phyloP scores from a whole-genome alignment of 2,888 invertebrate species.

The Megastigmus dorsalis region DNA sequence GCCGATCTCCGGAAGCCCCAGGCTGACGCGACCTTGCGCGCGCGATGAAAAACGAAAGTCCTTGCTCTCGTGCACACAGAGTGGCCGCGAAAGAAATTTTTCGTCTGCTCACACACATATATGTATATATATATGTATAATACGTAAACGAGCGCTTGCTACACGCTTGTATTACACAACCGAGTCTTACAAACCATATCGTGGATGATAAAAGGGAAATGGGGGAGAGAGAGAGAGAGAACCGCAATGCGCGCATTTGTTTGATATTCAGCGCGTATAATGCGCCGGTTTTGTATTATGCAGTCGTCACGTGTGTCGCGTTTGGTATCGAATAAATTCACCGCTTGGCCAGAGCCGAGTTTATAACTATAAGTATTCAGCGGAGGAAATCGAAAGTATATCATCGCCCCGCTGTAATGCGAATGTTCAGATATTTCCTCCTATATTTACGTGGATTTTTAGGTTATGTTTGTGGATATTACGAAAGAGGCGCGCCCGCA shows the following conservation, averaged over 20 bases:
- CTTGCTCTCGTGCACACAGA: conserved; percentile 47
- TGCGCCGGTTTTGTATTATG: not conserved
- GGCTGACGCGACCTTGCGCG: conserved; percentile 56
- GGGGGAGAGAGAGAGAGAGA: no score
- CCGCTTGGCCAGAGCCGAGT: not conserved
- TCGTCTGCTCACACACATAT: conserved; percentile 47
- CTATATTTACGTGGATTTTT: conserved; percentile 8
- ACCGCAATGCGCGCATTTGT: no score
- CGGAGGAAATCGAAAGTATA: conserved; percentile 10
- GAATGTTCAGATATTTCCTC: no score
- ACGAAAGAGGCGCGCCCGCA: not conserved
- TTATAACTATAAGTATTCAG: not conserved
- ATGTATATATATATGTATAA: no score
- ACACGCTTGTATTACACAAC: conserved; percentile 37
- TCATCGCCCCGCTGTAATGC: not conserved
- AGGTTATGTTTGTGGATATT: conserved; percentile 2
- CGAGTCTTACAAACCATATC: no score
- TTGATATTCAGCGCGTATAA: no score
- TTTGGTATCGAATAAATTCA: no score
- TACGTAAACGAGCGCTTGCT: not conserved
- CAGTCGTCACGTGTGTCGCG: no score
- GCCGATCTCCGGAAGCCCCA: not conserved
- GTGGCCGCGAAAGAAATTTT: conserved; percentile 56
- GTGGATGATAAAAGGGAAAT: no score
- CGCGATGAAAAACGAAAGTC: conserved; percentile 59